Evolutionary conservation across 1,140 invertebrate species (phyloP).

Genomic region (Hylaeus anthracinus): DNA sequence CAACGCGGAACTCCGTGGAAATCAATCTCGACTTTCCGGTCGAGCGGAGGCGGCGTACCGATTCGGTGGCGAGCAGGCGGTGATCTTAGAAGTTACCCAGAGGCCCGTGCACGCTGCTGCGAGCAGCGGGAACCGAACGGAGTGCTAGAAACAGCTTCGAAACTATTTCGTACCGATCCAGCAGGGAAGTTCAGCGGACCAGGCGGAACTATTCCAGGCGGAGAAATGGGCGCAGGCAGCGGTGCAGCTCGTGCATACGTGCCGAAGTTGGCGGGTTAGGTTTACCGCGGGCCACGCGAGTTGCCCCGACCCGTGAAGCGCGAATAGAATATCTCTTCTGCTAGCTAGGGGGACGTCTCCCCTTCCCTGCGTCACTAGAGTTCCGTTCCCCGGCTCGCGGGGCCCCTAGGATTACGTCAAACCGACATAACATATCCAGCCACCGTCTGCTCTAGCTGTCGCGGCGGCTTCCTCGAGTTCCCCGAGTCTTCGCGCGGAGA

Average conservation of each 20-base stretch:
- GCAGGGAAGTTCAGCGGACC: conserved; percentile 37
- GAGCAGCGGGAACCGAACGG: conserved; percentile 16
- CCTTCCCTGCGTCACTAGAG: too few relatives aligned
- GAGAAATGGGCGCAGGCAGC: conserved; percentile 48
- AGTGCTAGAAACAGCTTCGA: conserved; percentile 64
- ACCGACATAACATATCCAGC: conserved; percentile 68
- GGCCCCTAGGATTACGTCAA: conserved; percentile 69
- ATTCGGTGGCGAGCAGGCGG: not conserved
- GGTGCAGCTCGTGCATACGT: conserved; percentile 52
- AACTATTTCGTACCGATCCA: conserved; percentile 72
- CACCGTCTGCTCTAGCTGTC: conserved; percentile 33
- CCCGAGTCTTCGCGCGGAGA: conserved; percentile 63
- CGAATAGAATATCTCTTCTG: conserved; percentile 54
- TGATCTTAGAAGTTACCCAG: conserved; percentile 47
- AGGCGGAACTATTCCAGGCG: conserved; percentile 69
- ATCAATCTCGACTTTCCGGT: conserved; percentile 57
- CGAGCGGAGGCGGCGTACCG: conserved; percentile 3
- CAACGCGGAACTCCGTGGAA: conserved; percentile 36
- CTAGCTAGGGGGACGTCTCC: conserved; percentile 24
- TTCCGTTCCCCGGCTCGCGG: not conserved
- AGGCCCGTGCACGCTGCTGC: not conserved
- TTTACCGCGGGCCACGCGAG: conserved; percentile 68
- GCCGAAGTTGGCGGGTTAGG: conserved; percentile 58
- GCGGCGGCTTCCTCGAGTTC: conserved; percentile 54
- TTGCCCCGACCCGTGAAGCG: conserved; percentile 46